Conservation (phyloP, 2,888 invertebrate genomes). For the Gymnocheta viridis region DNA sequence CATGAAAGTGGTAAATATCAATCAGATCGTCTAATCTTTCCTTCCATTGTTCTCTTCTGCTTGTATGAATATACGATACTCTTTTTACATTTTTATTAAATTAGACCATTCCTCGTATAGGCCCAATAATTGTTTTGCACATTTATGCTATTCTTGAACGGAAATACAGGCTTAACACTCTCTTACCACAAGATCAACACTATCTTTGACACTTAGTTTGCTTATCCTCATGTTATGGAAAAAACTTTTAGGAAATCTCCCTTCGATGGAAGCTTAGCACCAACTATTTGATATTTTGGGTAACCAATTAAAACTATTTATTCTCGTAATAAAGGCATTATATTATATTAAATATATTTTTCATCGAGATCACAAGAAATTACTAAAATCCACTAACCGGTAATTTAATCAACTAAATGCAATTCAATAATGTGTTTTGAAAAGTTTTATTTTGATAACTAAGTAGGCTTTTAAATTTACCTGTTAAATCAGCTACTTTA, state of each 20-base stretch:
- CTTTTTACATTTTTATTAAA: too few relatives aligned
- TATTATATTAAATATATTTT: neutral
- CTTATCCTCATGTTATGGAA: neutral
- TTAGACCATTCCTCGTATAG: too few relatives aligned
- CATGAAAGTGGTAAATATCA: too few relatives aligned
- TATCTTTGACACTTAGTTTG: neutral
- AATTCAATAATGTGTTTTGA: neutral
- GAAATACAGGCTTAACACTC: neutral
- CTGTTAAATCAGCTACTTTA: neutral
- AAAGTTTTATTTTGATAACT: neutral
- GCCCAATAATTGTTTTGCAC: constrained; percentile 4
- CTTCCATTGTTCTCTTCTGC: too few relatives aligned
- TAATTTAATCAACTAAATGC: neutral
- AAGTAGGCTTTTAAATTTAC: neutral
- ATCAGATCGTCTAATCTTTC: too few relatives aligned
- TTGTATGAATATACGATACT: too few relatives aligned
- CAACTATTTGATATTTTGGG: neutral
- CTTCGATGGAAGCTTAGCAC: neutral
- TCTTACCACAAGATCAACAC: neutral
- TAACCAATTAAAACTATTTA: neutral
- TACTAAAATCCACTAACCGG: neutral
- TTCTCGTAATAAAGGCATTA: too few relatives aligned
- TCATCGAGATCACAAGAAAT: neutral
- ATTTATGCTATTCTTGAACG: neutral
- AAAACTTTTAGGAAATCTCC: neutral